Evolutionary conservation across 23 tunicate species (phyloP), one percentile per base, ranked within the genome.

Genomic region (Diplosoma virens): DNA sequence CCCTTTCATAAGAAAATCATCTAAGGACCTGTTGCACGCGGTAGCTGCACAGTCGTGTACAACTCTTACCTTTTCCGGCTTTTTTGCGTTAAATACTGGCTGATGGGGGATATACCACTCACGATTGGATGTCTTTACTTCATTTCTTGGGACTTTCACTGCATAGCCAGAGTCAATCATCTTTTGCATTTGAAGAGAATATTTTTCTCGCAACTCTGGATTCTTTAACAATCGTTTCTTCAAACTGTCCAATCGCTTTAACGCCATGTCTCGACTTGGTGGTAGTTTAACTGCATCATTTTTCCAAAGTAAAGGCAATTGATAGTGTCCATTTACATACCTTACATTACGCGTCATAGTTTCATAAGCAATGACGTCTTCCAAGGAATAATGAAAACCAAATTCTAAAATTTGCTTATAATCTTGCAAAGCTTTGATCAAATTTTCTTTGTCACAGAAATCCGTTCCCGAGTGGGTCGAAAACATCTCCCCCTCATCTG

Each of bases 21-120:
- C 35, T 3, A 67, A 23, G 3, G 52, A 33, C 25, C 2, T 35
- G 3, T 23, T 23, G 35, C 6, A 21, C 34, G 25, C n/a, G 27
- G 7, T 22, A 17, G 74, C 74, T 16, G 74, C 74, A 27, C 74
- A 67, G 21, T 67, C 52, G 28, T 33, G 35, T 26, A 67, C 74
- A 67, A 67, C 21, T 67, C 74, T 33, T 27, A 34, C 74, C 74
- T 67, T 67, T 4, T 35, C 74, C 27, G 74, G 74, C 26, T 67
- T 67, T 16, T 34, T 11, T 2, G 74, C 52, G 52, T 67, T 67
- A 14, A 67, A 3, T 23, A 67, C 52, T 2, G 74, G 74, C 18
- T 67, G 74, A 52, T 67, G 74, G 3, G 52, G 74, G 22, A 67
- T 67, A 5, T 33, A 33, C 52, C 74, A 34, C 5, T n/a, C 25